Evolutionary conservation across 2,888 invertebrate genomes (phyloP), one percentile per base, ranked within the genome.

Genomic region (Bimastos eiseni): DNA sequence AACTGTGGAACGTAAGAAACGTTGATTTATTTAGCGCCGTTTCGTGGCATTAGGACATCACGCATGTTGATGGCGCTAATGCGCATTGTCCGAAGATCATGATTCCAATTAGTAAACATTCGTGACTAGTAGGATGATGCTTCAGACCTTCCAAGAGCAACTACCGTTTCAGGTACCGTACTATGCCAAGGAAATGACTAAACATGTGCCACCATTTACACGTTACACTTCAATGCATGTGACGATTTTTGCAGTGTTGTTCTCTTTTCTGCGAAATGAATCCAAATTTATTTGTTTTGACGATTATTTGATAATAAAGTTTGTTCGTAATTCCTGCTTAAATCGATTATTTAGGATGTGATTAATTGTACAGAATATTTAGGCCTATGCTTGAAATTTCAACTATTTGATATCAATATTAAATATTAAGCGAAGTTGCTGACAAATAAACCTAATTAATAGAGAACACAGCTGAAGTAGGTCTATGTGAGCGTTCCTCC

Each of bases 231-330:
- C 21, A 1, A 30, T 70, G 30, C 70, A 30, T 70, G 1, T 70
- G 70, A 70, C 70, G 70, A 70, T n/a, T 70, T n/a, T 70, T 70
- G 70, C 70, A 70, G 70, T 13, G 70, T 70, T n/a, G 70, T n/a
- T 70, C 8, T 30, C 70, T 30, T 70, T 70, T n/a, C n/a, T 70
- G 70, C 70, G 70, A 70, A 70, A 70, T 70, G 70, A 30, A 11
- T 70, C 30, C 8, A n/a, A 30, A 8, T 70, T 30, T 70, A n/a
- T n/a, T 70, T 70, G 70, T 70, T 70, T 70, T 70, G 70, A 70
- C n/a, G 70, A 70, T n/a, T n/a, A 70, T 70, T 70, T 70, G 30
- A n/a, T n/a, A 70, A 70, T 70, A 70, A 70, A 70, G 70, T 70
- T n/a, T n/a, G 70, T 70, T 70, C n/a, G 1, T n/a, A 70, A 70